Evolutionary conservation across 2,113 vertebrate species (phyloP), one percentile per base, ranked within the genome.

Genomic region (Platysteira castanea): DNA sequence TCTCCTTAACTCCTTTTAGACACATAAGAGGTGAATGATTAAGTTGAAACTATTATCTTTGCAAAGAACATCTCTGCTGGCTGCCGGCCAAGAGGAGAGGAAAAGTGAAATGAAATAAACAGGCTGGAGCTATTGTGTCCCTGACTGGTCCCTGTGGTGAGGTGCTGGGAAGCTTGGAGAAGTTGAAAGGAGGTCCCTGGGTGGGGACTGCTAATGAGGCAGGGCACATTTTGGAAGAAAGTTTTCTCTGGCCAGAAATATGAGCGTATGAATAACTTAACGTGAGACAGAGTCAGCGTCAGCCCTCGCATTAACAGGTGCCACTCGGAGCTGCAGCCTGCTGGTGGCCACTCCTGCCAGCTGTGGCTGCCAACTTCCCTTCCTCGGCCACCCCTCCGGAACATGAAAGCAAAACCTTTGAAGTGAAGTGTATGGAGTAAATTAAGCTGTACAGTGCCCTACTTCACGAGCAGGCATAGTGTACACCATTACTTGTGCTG

Each of bases 71-170:
- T 85, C 57, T 95, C 70, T 42, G 57, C 65, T 88, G 96, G 95
- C 92, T 39, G 85, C 69, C 1, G 0, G 96, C 94, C 97, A 93
- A 81, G 75, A 1, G 2, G 21, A 87, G 86, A 96, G 95, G 93
- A 93, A 97, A 96, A 91, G 61, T 64, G 82, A 96, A 94, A 70
- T 47, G 90, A 95, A 95, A 94, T 92, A 94, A 96, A 93, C 74
- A 87, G 13, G 20, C 49, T 1, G 7, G 91, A 87, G 86, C 69
- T 85, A 64, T 91, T 93, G 81, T 92, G 90, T 92, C 96, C 78
- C 78, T 12, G 10, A 50, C 24, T 5, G 33, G 93, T 89, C 94
- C 93, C 95, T 87, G 91, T 3, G 16, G 94, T 0, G 84, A 93
- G 83, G 60, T 95, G 95, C 93, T 93, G 71, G 79, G 89, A 97